A percentile compares a stretch with the other conserved stretches of the same genome.
Conservation (phyloP, 1,140 invertebrate species). For the Phortica variegata region DNA sequence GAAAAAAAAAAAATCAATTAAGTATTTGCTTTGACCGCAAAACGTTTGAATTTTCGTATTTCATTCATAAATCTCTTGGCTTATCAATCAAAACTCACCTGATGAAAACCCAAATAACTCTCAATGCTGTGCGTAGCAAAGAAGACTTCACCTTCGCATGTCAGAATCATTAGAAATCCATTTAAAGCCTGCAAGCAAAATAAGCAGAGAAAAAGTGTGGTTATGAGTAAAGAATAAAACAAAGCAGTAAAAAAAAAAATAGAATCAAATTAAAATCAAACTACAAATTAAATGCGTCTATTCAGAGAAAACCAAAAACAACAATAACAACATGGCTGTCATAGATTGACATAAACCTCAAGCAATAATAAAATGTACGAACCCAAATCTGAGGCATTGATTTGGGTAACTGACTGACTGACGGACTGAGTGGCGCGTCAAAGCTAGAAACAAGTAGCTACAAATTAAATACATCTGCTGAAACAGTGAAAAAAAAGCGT, state of each 20-base stretch:
- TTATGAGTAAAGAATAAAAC: slow-evolving; percentile 1
- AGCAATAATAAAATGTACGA: slow-evolving; percentile 1
- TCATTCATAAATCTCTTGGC: not conserved
- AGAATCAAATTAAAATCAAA: slow-evolving; percentile 52
- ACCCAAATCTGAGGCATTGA: no score
- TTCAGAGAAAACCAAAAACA: not conserved
- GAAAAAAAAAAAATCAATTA: no score
- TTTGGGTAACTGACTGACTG: no score
- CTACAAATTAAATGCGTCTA: slow-evolving; percentile 46
- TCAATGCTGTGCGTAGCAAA: slow-evolving; percentile 99
- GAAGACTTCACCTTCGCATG: slow-evolving; percentile 98
- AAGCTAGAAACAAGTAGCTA: slow-evolving; percentile 14
- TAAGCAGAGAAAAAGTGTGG: slow-evolving; percentile 24
- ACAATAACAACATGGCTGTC: no score
- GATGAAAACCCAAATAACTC: slow-evolving; percentile 99
- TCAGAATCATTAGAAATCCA: slow-evolving; percentile 97
- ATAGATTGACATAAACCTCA: no score
- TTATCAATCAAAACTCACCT: slow-evolving; percentile 73
- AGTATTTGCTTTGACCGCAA: no score
- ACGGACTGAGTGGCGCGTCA: not conserved
- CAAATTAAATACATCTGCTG: not conserved
- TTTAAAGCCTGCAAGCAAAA: slow-evolving; percentile 86
- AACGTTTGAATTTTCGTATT: not conserved
- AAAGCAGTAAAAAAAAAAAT: no score
- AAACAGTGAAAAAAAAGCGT: not conserved